phyloP scores from a whole-genome alignment of 1,140 invertebrate genomes.

The Heliothis virescens region DNA sequence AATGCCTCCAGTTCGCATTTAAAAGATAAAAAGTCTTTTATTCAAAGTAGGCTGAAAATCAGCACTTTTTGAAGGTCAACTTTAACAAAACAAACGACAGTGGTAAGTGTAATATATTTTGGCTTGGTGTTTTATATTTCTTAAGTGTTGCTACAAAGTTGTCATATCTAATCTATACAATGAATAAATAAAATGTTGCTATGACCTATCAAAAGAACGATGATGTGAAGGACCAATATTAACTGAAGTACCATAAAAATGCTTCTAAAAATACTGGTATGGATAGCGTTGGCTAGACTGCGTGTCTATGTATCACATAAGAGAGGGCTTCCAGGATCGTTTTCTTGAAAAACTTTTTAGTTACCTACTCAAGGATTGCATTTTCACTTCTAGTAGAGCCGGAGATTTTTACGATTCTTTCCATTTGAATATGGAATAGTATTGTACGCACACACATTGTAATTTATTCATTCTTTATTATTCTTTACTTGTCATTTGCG shows the following conservation, averaged over 20 bases:
- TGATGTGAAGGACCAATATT: too few species aligned
- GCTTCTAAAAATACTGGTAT: neutral
- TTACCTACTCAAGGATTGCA: constrained; percentile 65
- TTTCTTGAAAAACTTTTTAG: constrained; percentile 62
- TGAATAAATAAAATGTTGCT: too few species aligned
- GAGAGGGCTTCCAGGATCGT: constrained; percentile 52
- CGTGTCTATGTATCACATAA: constrained; percentile 38
- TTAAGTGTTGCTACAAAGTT: too few species aligned
- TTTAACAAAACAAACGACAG: too few species aligned
- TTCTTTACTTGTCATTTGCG: neutral
- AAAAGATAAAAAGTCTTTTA: too few species aligned
- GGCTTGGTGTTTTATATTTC: too few species aligned
- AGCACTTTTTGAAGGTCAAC: too few species aligned
- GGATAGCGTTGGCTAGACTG: neutral
- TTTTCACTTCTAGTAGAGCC: constrained; percentile 59
- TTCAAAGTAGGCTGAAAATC: too few species aligned
- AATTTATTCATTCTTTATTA: neutral
- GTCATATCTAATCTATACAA: too few species aligned
- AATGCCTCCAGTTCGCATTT: too few species aligned
- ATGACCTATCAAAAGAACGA: too few species aligned
- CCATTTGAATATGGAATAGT: constrained; percentile 52
- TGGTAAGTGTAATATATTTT: too few species aligned
- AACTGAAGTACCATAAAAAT: neutral
- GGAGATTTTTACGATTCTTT: constrained; percentile 57
- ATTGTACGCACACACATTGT: constrained; percentile 26